Conservation (phyloP, 2,797 vertebrate species). For the Eutrigla gurnardus region DNA sequence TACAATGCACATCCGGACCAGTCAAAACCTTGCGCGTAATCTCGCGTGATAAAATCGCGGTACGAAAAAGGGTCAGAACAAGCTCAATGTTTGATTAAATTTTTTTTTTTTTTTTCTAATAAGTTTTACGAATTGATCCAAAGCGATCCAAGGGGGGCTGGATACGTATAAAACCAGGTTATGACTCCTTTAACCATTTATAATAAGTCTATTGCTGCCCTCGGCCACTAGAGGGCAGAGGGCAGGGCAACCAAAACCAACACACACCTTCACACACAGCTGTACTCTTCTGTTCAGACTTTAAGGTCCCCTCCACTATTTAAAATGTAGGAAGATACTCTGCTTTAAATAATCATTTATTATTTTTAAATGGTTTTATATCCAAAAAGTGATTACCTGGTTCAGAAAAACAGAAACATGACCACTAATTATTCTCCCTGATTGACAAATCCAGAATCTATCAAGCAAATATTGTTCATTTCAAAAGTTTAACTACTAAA, state of each 20-base stretch:
- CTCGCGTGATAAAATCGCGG: no score
- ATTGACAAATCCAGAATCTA: not conserved
- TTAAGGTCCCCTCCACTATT: not conserved
- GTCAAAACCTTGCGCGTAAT: no score
- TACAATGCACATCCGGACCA: no score
- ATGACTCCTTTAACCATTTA: not conserved
- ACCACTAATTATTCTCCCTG: not conserved
- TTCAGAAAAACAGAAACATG: not conserved
- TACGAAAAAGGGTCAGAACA: no score
- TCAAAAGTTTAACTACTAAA: not conserved
- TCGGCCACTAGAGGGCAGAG: slow-evolving; percentile 34
- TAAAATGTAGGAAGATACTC: not conserved
- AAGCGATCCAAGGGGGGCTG: no score
- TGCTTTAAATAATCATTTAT: no score
- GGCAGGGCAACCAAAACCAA: not conserved
- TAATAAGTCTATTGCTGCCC: not conserved
- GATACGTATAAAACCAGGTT: no score
- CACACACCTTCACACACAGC: not conserved
- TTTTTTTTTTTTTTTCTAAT: no score
- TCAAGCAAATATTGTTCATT: not conserved
- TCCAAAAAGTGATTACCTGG: not conserved
- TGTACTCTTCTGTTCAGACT: not conserved
- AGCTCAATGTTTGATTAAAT: no score
- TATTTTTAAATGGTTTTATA: no score
- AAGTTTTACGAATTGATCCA: no score